A percentile compares a stretch with the other conserved stretches of the same genome.
Evolutionary conservation across 2,888 invertebrate genomes (phyloP).

Genomic region (Incurvaria masculella): DNA sequence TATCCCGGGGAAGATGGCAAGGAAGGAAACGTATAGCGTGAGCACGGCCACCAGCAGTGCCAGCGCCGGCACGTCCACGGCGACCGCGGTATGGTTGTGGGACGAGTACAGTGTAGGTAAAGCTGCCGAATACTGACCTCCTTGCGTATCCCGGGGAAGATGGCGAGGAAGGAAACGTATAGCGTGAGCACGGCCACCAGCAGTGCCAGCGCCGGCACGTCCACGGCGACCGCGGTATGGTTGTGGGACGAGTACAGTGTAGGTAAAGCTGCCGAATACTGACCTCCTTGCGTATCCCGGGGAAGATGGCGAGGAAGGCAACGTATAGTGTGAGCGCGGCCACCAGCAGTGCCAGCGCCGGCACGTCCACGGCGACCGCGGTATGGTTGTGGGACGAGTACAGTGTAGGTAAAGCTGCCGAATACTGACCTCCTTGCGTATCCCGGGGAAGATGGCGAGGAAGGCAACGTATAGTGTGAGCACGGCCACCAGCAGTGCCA

Average conservation of each 20-base stretch:
- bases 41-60: conserved; percentile 73
- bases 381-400: conserved; percentile 95
- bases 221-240: conserved; percentile 93
- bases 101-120: too few relatives aligned
- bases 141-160: conserved; percentile 94
- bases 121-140: too few relatives aligned
- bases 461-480: conserved; percentile 92
- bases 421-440: conserved; percentile 83
- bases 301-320: conserved; percentile 94
- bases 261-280: too few relatives aligned
- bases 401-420: too few relatives aligned
- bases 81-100: conserved; percentile 82
- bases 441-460: conserved; percentile 92
- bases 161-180: conserved; percentile 90
- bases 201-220: conserved; percentile 83
- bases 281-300: conserved; percentile 93
- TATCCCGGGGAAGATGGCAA: too few relatives aligned
- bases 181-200: conserved; percentile 86
- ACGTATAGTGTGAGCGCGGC: conserved; percentile 89
- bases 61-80: conserved; percentile 84
- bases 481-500: too few relatives aligned
- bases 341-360: conserved; percentile 79
- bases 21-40: conserved; percentile 80
- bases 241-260: conserved; percentile 94
- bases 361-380: conserved; percentile 91